phyloP scores from a whole-genome alignment of 2,888 invertebrate genomes.

The Brenthis daphne region DNA sequence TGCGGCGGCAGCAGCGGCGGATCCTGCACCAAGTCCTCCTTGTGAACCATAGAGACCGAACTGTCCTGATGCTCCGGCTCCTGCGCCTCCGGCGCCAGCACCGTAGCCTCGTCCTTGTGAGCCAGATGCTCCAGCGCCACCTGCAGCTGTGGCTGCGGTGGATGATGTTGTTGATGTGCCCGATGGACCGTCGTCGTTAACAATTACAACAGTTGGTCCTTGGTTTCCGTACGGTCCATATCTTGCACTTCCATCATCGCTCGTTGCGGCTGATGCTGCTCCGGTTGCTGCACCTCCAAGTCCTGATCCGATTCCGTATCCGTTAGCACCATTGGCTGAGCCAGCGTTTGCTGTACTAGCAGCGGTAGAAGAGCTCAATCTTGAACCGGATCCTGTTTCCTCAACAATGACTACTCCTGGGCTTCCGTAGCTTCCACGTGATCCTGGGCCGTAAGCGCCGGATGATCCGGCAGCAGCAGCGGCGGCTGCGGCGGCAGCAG shows the following conservation, averaged over 20 bases:
- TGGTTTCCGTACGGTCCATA: conserved; percentile 10
- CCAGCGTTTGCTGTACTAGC: too few species aligned
- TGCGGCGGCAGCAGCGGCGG: neutral
- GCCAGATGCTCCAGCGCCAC: conserved; percentile 10
- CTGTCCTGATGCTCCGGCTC: neutral
- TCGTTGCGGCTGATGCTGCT: conserved; percentile 4
- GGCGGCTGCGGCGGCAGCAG: too few species aligned
- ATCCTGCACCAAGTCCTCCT: neutral
- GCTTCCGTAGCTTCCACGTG: too few species aligned
- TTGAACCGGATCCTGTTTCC: too few species aligned
- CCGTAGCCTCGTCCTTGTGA: conserved; percentile 14
- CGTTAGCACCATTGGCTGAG: too few species aligned
- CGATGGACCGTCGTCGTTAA: conserved; percentile 13
- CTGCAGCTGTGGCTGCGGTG: conserved; percentile 5
- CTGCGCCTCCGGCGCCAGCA: conserved; percentile 3
- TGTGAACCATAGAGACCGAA: neutral
- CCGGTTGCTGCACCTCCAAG: conserved; percentile 19
- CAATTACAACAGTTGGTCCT: neutral
- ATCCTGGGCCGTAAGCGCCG: too few species aligned
- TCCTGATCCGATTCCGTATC: too few species aligned
- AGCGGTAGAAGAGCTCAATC: too few species aligned
- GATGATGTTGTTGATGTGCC: neutral
- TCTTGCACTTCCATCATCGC: conserved; percentile 10
- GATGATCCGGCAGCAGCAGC: too few species aligned
- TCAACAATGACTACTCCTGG: too few species aligned